Evolutionary conservation across 2,888 invertebrate species (phyloP).

Genomic region (Nomada flava): DNA sequence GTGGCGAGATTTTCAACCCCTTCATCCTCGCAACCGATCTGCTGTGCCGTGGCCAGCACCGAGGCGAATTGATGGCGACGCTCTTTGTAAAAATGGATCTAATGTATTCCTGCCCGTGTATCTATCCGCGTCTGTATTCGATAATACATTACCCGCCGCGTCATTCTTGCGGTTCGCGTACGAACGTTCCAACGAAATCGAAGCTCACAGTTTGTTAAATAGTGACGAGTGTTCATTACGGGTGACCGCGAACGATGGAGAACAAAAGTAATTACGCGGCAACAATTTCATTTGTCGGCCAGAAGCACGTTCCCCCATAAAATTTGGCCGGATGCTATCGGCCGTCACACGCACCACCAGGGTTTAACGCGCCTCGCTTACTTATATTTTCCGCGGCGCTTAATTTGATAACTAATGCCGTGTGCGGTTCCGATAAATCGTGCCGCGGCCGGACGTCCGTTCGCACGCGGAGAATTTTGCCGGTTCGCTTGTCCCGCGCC

Average conservation of each 20-base stretch:
- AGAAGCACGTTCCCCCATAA: conserved; percentile 33
- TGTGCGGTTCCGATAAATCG: conserved; percentile 56
- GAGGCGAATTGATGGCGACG: conserved; percentile 73
- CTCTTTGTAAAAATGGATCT: conserved; percentile 70
- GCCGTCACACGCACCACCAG: conserved; percentile 24
- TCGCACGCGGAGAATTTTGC: conserved; percentile 46
- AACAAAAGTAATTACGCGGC: conserved; percentile 24
- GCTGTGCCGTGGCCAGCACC: conserved; percentile 66
- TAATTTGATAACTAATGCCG: conserved; percentile 64
- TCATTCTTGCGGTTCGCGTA: too few relatives aligned
- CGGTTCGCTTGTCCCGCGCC: conserved; percentile 44
- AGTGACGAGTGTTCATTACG: conserved; percentile 13
- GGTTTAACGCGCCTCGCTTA: conserved; percentile 53
- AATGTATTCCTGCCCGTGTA: conserved; percentile 64
- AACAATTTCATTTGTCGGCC: conserved; percentile 17
- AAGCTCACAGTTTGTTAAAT: conserved; percentile 5
- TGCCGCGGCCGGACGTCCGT: conserved; percentile 32
- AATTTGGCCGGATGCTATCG: conserved; percentile 30
- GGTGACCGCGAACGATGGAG: not conserved
- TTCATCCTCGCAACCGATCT: conserved; percentile 68
- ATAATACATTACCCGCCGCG: conserved; percentile 11
- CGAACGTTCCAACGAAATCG: too few relatives aligned
- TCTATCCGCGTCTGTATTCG: conserved; percentile 46
- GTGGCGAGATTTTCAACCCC: conserved; percentile 77
- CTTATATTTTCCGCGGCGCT: conserved; percentile 57